A percentile compares a stretch with the other conserved stretches of the same genome.
phyloP scores from a whole-genome alignment of 2,113 vertebrate species.

The Peucedramus taeniatus region DNA sequence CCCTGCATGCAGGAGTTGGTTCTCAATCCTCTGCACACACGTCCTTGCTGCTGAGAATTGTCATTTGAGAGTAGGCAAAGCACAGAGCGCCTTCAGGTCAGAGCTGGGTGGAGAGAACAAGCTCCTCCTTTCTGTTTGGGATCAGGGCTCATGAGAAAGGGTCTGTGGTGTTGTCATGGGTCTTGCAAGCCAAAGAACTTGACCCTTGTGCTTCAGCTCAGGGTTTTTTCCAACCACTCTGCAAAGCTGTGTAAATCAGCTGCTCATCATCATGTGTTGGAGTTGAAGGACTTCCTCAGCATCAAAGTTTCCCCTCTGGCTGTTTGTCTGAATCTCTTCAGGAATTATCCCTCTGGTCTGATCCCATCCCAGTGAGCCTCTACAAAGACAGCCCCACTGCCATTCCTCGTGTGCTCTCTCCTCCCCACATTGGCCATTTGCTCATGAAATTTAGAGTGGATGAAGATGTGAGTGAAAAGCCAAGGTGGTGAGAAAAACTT shows the following conservation, averaged over 20 bases:
- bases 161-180: neutral
- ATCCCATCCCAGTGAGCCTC: neutral
- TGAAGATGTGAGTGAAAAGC: neutral
- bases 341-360: neutral
- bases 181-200: neutral
- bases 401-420: neutral
- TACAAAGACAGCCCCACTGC: neutral
- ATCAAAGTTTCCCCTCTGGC: neutral
- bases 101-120: neutral
- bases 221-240: neutral
- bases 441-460: neutral
- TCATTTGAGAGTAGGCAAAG: neutral
- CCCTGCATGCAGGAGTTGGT: neutral
- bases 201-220: neutral
- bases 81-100: neutral
- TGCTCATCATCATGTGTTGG: neutral
- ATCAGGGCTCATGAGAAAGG: neutral
- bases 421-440: neutral
- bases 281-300: neutral
- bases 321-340: neutral
- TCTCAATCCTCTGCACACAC: neutral
- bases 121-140: neutral
- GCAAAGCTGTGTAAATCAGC: conserved; percentile 12
- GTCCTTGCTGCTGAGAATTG: neutral
- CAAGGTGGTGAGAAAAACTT: neutral